Conservation (phyloP, 2,113 vertebrate species). For the Silurus asotus region DNA sequence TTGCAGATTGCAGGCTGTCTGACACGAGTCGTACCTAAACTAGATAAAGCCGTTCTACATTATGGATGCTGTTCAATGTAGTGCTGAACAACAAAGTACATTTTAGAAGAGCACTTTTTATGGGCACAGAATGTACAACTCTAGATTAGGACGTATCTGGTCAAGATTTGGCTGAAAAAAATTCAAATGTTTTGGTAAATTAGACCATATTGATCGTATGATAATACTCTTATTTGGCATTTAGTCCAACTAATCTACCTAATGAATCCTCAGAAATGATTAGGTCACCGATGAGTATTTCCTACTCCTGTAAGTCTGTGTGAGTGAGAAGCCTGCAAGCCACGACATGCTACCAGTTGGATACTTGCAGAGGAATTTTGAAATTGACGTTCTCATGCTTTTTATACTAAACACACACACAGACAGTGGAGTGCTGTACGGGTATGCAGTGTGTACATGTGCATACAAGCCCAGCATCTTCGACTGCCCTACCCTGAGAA, state of each 20-base stretch:
- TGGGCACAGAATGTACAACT: background rate
- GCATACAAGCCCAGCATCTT: constrained; percentile 7
- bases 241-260: background rate
- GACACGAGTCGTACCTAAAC: background rate
- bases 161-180: background rate
- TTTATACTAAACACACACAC: constrained; percentile 15
- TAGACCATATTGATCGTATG: background rate
- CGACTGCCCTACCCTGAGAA: constrained; percentile 5
- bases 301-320: background rate
- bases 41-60: background rate
- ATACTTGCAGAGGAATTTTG: constrained; percentile 44
- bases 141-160: background rate
- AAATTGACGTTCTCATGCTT: constrained; percentile 23
- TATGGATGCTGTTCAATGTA: background rate
- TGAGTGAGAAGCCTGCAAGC: constrained; percentile 37
- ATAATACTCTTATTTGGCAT: background rate
- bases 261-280: background rate
- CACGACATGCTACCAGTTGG: constrained; percentile 18
- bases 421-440: background rate
- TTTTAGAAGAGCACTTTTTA: background rate
- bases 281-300: constrained; percentile 9
- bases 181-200: background rate
- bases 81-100: background rate
- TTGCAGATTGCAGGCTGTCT: background rate
- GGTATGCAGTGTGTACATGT: constrained; percentile 6